Base-by-base conservation (phyloP, 2,797 vertebrate species). In the Acanthurus lineatus region DNA sequence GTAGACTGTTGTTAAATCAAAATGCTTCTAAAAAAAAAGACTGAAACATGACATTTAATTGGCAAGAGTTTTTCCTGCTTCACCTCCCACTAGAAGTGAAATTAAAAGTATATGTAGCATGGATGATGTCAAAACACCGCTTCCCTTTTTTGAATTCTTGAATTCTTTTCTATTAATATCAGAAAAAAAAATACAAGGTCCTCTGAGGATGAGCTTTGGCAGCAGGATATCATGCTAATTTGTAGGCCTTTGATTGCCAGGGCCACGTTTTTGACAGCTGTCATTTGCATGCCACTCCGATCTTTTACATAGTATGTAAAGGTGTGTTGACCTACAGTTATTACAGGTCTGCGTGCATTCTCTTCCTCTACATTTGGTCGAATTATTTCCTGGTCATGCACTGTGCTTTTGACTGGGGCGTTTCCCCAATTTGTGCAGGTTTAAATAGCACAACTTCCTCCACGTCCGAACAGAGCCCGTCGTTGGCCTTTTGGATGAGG, bases 371-470 rank as follows among this genome's bases (percentile, higher is more conserved):
- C 59, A 42, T 28, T n/a, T 15, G 9, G 35, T 15, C 0, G 20
- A 28, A 42, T 48, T 35, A 77, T 79, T 88, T 91, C 86, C 89
- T 88, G 76, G 66, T 92, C 75, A 3, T 73, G 68, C 70, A 74
- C 42, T 51, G 15, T 79, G 60, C 83, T 25, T 86, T 86, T 80
- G 73, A 81, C 72, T 81, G 66, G 54, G 61, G 67, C 9, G 9
- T 74, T 81, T 79, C 84, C 85, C 68, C 51, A 65, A 70, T 88
- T 73, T 89, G 81, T 73, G 77, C 53, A 69, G 59, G 49, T 89
- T 89, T 92, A 86, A 89, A 85, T 79, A 81, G 59, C 57, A 20
- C 45, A 17, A 76, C 83, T 84, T 92, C 83, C 85, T 84, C 58
- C 75, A 12, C 1, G 48, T 47, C 22, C 47, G 56, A 64, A 56